These are phyloP conservation scores for Tuberolachnus salignus DNA, from an alignment of 2,888 invertebrate species.

Conservation along the genomic window DNA sequence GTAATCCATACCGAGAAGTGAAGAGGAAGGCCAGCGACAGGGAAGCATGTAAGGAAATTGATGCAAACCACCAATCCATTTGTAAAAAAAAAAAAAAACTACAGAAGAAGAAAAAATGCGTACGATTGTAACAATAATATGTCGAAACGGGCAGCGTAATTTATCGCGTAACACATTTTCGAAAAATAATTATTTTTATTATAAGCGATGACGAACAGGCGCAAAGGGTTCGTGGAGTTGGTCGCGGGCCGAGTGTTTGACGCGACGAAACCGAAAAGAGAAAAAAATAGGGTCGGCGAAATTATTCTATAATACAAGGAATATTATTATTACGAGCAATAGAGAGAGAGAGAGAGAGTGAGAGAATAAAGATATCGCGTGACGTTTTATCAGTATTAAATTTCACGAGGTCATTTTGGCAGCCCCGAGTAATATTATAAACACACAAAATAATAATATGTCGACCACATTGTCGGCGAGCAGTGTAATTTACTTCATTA, in stretches of 20 bases:
- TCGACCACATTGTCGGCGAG: conserved; percentile 4
- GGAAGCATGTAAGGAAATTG: too few relatives aligned
- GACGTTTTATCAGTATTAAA: conserved; percentile 44
- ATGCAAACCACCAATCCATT: too few relatives aligned
- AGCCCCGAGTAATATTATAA: conserved; percentile 2
- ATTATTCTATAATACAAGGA: not conserved
- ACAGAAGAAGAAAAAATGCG: not conserved
- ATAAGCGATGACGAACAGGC: not conserved
- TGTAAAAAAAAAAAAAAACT: too few relatives aligned
- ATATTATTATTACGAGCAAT: not conserved
- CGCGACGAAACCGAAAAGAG: not conserved
- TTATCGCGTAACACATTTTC: not conserved
- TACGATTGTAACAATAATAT: too few relatives aligned
- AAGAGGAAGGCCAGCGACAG: too few relatives aligned
- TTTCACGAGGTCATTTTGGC: conserved; percentile 32
- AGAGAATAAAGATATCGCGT: conserved; percentile 15
- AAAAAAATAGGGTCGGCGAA: not conserved
- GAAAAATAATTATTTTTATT: conserved; percentile 8
- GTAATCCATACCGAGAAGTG: too few relatives aligned
- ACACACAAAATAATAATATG: conserved; percentile 8
- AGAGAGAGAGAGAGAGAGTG: not conserved
- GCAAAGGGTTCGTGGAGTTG: not conserved
- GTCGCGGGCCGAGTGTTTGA: not conserved
- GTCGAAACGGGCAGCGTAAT: not conserved
- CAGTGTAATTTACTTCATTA: conserved; percentile 35